phyloP scores from a whole-genome alignment of 2,888 invertebrate species.

The Heliconius ethilla region DNA sequence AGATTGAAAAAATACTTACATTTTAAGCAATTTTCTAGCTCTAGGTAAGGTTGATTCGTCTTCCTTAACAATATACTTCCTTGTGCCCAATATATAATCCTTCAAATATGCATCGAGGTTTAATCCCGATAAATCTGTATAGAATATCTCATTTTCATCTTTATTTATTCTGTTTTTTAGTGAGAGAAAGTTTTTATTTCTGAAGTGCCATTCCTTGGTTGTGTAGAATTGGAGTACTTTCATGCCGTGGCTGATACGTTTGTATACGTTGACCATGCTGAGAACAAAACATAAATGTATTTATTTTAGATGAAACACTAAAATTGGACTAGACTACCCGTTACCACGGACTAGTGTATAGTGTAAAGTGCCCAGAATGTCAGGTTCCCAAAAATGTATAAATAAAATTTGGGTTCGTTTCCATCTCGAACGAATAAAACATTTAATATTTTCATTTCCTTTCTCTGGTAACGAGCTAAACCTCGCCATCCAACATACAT shows the following conservation, averaged over 20 bases:
- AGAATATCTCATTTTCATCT: conserved; percentile 84
- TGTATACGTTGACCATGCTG: conserved; percentile 85
- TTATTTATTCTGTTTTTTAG: conserved; percentile 78
- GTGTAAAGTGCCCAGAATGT: too few species aligned
- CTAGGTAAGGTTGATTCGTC: conserved; percentile 87
- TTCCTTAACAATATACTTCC: conserved; percentile 92
- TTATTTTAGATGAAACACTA: not conserved
- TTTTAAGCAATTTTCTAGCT: conserved; percentile 84
- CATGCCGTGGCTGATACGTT: conserved; percentile 83
- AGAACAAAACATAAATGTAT: conserved; percentile 30
- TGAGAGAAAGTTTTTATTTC: conserved; percentile 82
- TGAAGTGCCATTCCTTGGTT: conserved; percentile 90
- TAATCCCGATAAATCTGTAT: conserved; percentile 67
- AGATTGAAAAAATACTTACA: conserved; percentile 67
- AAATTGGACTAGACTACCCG: not conserved
- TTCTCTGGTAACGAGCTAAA: too few species aligned
- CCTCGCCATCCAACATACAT: too few species aligned
- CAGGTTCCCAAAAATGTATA: too few species aligned
- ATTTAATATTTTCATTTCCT: too few species aligned
- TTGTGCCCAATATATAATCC: conserved; percentile 88
- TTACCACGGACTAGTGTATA: too few species aligned
- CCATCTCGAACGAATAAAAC: too few species aligned
- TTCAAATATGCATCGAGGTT: conserved; percentile 62
- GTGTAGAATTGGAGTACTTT: conserved; percentile 90
- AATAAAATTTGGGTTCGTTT: too few species aligned